These are phyloP conservation scores for Planococcus citri DNA, from an alignment of 1,140 invertebrate genomes.

Conservation along the genomic window DNA sequence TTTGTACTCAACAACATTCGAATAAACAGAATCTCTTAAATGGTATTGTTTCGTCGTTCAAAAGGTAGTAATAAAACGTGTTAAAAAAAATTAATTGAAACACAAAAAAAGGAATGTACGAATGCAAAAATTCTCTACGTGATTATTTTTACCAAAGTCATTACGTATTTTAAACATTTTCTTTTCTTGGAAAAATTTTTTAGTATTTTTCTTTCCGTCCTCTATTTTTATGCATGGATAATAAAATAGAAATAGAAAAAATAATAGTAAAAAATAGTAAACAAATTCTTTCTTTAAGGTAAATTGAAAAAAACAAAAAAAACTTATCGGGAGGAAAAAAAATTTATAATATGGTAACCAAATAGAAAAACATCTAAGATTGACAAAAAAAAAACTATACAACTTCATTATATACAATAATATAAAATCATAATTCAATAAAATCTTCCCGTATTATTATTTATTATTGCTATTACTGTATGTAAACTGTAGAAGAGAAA, in stretches of 20 bases:
- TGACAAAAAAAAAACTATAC: background rate
- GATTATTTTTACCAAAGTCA: background rate
- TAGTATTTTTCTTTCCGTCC: background rate
- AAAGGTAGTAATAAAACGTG: background rate
- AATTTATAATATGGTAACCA: background rate
- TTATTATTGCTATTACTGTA: background rate
- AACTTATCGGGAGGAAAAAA: background rate
- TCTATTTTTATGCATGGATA: background rate
- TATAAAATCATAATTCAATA: background rate
- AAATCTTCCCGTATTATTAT: background rate
- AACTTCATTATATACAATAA: background rate
- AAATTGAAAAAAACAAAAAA: background rate
- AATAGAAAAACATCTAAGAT: background rate
- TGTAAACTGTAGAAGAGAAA: too few relatives aligned
- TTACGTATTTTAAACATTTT: background rate
- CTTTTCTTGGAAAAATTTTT: background rate
- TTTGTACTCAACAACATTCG: background rate
- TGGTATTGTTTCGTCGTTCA: background rate
- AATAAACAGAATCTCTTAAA: background rate
- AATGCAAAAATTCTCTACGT: background rate
- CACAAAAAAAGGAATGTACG: background rate
- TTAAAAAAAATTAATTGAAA: background rate
- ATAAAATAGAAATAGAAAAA: background rate
- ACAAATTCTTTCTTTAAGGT: background rate
- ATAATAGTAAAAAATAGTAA: background rate